These are phyloP conservation scores for Physeter macrocephalus DNA, from an alignment of 2,113 vertebrate species.

Conservation along the genomic window DNA sequence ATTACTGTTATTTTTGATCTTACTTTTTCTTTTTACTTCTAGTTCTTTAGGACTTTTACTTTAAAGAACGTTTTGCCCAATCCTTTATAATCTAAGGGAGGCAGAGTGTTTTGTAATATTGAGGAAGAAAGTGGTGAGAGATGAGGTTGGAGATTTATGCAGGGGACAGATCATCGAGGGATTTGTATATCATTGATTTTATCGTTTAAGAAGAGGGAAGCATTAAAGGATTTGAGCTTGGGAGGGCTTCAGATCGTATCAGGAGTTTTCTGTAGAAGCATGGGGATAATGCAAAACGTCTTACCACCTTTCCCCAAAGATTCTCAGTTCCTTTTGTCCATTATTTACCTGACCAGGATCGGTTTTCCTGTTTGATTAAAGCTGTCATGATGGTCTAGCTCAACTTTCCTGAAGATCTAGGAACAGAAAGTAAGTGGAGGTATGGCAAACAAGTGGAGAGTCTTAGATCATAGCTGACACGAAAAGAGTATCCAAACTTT, in stretches of 20 bases:
- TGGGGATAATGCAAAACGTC: not conserved
- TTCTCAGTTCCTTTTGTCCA: not conserved
- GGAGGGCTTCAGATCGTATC: not conserved
- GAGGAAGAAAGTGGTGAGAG: not conserved
- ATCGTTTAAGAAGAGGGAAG: not conserved
- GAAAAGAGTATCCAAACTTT: not conserved
- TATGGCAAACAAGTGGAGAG: not conserved
- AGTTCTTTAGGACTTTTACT: not conserved
- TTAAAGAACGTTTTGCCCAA: not conserved
- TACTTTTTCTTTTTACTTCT: not conserved
- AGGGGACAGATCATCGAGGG: not conserved
- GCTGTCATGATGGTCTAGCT: not conserved
- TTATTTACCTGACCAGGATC: not conserved
- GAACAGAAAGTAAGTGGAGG: not conserved
- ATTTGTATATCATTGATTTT: slow-evolving; percentile 14
- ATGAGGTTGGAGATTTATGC: not conserved
- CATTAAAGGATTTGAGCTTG: not conserved
- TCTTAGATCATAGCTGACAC: not conserved
- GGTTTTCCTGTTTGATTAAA: not conserved
- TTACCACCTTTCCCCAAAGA: not conserved
- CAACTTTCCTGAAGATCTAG: not conserved
- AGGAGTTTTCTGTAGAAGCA: not conserved
- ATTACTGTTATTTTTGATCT: not conserved
- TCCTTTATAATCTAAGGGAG: not conserved
- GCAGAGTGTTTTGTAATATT: not conserved